These are phyloP conservation scores for Saimiri boliviensis DNA, from an alignment of 2,113 vertebrate genomes.

Conservation along the genomic window DNA sequence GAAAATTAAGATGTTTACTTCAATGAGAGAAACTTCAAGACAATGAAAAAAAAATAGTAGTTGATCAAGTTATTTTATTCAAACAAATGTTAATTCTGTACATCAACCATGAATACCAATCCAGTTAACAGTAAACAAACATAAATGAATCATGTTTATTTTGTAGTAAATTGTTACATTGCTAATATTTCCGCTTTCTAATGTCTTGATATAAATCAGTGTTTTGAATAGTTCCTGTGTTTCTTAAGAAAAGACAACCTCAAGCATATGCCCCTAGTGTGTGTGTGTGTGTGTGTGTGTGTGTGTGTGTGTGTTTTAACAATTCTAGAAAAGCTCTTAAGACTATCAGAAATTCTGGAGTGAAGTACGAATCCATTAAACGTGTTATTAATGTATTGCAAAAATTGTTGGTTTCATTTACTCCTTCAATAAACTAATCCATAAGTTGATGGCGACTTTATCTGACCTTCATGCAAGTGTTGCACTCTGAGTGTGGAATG, in stretches of 20 bases:
- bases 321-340: slow-evolving; percentile 54
- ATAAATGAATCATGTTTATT: slow-evolving; percentile 56
- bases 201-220: slow-evolving; percentile 37
- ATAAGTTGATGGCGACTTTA: slow-evolving; percentile 79
- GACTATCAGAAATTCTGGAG: slow-evolving; percentile 45
- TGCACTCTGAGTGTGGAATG: slow-evolving; percentile 76
- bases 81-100: not conserved
- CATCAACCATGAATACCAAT: slow-evolving; percentile 29
- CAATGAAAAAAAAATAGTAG: not conserved
- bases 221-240: slow-evolving; percentile 39
- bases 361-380: slow-evolving; percentile 62
- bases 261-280: slow-evolving; percentile 53
- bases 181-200: slow-evolving; percentile 46
- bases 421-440: slow-evolving; percentile 72
- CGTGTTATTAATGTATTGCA: slow-evolving; percentile 45
- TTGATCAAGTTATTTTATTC: not conserved
- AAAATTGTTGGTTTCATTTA: slow-evolving; percentile 66
- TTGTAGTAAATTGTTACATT: slow-evolving; percentile 45
- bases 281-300: too few relatives aligned
- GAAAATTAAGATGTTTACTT: not conserved
- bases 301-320: too few relatives aligned
- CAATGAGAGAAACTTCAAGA: not conserved
- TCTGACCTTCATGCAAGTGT: slow-evolving; percentile 80
- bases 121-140: not conserved
- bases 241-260: slow-evolving; percentile 67